Conservation (phyloP, 2,888 invertebrate species). For the Gonocerus acuteangulatus region DNA sequence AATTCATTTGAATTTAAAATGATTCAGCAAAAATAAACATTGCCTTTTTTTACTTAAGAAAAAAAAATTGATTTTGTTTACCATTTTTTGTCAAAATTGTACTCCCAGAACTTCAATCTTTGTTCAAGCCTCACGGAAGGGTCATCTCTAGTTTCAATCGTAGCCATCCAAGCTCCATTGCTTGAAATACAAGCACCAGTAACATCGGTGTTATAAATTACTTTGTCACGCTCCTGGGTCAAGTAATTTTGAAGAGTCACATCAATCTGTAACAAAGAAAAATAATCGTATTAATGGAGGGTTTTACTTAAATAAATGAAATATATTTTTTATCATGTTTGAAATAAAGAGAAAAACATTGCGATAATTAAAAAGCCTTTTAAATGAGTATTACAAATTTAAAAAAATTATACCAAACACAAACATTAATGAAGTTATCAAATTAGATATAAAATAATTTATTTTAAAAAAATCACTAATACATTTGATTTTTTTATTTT, state of each 20-base stretch:
- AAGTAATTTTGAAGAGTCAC: slow-evolving; percentile 63
- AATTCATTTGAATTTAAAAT: no score
- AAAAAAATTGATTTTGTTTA: slow-evolving; percentile 1
- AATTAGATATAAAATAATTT: no score
- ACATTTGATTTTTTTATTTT: no score
- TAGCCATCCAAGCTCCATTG: slow-evolving; percentile 65
- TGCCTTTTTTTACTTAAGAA: no score
- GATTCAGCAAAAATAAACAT: no score
- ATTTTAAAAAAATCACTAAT: no score
- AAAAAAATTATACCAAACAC: no score
- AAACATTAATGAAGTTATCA: no score
- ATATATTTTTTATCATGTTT: not conserved
- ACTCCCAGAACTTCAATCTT: slow-evolving; percentile 66
- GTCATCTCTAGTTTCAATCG: slow-evolving; percentile 57
- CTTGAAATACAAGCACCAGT: slow-evolving; percentile 58
- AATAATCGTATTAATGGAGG: slow-evolving; percentile 21
- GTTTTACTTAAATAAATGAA: not conserved
- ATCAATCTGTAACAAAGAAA: slow-evolving; percentile 51
- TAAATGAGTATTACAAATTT: not conserved
- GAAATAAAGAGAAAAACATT: not conserved
- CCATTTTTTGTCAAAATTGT: slow-evolving; percentile 28
- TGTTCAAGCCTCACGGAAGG: slow-evolving; percentile 53
- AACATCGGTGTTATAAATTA: slow-evolving; percentile 58
- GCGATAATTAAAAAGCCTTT: not conserved
- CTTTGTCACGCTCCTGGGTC: slow-evolving; percentile 53